Evolutionary conservation across 1,140 invertebrate genomes (phyloP), one percentile per base, ranked within the genome.

Genomic region (Orchestia grillus): DNA sequence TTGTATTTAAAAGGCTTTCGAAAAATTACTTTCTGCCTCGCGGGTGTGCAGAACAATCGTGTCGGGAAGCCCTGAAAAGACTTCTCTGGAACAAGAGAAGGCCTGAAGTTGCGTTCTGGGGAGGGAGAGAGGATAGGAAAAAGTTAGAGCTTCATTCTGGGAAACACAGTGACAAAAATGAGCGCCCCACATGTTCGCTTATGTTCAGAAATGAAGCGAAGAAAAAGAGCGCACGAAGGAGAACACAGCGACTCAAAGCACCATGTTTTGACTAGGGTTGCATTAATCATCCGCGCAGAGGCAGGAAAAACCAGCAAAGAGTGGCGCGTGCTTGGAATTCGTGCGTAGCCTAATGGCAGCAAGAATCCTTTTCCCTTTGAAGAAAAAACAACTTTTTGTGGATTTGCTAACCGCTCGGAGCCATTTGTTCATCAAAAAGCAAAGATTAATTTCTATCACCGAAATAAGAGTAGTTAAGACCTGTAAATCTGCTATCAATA

Each of bases 241-340:
- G 92, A 94, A 94, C 44, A 45, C 92, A 94, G 92, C 23, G 43
- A 40, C 44, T 94, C 47, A 94, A 47, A 94, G 41, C 43, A 94
- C 92, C 92, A 45, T 94, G 43, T 94, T 94, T 94, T 94, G 92
- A 94, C 92, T 94, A 11, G 92, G 0, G 8, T 47, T 94, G 41
- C 92, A 94, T 94, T 94, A 94, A 94, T 94, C 92, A 94, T 94
- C 92, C 40, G 11, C 6, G 47, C 6, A 0, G 47, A 94, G 88
- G 88, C 92, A 44, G 42, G 28, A 90, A 44, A 47, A 94, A 44
- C 44, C 44, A 47, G 40, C 1, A 94, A 45, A 47, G 92, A 94
- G 47, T 47, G 92, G 44, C 44, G 36, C 19, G 19, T 47, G 92
- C 11, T 44, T 8, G 19, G 92, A 94, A 94, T 94, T 28, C 92